Conservation (phyloP, 2,888 invertebrate species). For the Lissonota sp. region DNA sequence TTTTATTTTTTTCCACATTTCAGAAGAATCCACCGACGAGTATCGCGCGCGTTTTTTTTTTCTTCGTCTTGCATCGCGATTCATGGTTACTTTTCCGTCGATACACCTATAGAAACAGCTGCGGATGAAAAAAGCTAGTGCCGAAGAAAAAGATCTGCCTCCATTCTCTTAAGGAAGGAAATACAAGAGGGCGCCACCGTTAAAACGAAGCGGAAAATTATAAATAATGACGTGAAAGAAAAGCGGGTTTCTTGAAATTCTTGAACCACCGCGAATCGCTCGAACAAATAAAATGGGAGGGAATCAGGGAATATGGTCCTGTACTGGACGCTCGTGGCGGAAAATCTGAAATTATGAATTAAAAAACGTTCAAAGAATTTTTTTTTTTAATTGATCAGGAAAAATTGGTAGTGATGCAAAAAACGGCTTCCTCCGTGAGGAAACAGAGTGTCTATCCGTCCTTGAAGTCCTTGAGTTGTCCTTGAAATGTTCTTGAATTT, state of each 20-base stretch:
- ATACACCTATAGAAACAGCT: slow-evolving; percentile 57
- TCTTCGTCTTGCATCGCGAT: slow-evolving; percentile 32
- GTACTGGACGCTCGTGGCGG: too few species aligned
- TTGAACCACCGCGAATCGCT: slow-evolving; percentile 33
- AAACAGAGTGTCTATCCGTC: too few species aligned
- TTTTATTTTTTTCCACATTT: slow-evolving; percentile 14
- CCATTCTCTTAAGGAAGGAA: slow-evolving; percentile 77
- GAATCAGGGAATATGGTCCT: too few species aligned
- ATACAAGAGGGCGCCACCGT: slow-evolving; percentile 66
- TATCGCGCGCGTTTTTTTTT: slow-evolving; percentile 8
- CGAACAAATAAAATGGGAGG: neutral
- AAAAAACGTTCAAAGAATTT: too few species aligned
- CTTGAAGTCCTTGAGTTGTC: too few species aligned
- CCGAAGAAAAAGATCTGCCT: slow-evolving; percentile 59
- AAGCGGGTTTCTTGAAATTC: slow-evolving; percentile 54
- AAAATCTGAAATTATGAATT: too few species aligned
- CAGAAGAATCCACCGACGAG: neutral
- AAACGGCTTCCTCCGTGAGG: too few species aligned
- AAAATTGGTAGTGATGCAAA: too few species aligned
- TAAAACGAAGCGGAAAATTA: slow-evolving; percentile 80
- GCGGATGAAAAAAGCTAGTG: slow-evolving; percentile 61
- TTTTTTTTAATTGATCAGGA: too few species aligned
- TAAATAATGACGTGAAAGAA: slow-evolving; percentile 80
- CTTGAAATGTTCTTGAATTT: too few species aligned
- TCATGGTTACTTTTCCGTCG: slow-evolving; percentile 39